Conservation (phyloP, 2,888 invertebrate genomes). For the Galerucella nymphaeae region DNA sequence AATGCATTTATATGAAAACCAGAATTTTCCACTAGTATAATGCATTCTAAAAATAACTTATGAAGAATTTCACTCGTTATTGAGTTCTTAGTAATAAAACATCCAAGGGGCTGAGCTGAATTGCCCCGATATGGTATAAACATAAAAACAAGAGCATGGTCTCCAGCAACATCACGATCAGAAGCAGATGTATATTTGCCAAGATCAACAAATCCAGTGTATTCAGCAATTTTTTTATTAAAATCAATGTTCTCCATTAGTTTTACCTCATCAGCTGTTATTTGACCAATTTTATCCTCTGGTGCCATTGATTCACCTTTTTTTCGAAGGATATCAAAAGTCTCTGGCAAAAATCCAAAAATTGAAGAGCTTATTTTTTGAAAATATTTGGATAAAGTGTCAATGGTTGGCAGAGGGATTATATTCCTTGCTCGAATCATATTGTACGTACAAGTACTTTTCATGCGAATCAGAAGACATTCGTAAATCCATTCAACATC, state of each 20-base stretch:
- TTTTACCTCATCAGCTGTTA: no score
- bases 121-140: conserved; percentile 31
- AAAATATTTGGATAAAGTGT: no score
- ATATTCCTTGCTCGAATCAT: not conserved
- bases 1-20: no score
- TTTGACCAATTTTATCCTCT: no score
- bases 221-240: conserved; percentile 1
- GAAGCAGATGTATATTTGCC: not conserved
- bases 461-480: not conserved
- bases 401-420: not conserved
- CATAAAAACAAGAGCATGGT: conserved; percentile 53
- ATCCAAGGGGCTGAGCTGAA: conserved; percentile 38
- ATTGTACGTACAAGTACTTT: not conserved
- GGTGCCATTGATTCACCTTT: no score
- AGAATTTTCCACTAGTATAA: no score
- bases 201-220: not conserved
- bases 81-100: conserved; percentile 49
- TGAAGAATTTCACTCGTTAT: conserved; percentile 44
- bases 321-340: no score
- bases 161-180: conserved; percentile 38
- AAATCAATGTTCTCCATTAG: not conserved
- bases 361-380: no score
- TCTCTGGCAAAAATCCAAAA: no score
- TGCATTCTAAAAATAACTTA: conserved; percentile 47
- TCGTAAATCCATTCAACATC: not conserved